A percentile compares a stretch with the other conserved stretches of the same genome.
Evolutionary conservation across 2,888 invertebrate genomes (phyloP).

Genomic region (Iselma pallidipennis): DNA sequence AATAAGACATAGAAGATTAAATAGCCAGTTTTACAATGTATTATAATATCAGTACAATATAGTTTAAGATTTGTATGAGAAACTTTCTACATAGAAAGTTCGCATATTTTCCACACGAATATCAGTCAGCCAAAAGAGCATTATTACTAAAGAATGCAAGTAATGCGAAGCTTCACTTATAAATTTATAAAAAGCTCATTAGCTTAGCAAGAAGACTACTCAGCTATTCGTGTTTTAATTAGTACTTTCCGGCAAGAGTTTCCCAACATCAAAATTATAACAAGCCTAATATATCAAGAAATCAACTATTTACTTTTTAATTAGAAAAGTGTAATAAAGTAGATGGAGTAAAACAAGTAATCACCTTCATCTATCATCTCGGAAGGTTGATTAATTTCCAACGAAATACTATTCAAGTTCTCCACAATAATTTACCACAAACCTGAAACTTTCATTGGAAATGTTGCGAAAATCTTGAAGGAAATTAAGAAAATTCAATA

Average conservation of each 20-base stretch:
- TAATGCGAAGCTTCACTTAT: constrained; percentile 4
- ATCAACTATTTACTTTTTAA: neutral
- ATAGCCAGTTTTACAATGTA: too few species aligned
- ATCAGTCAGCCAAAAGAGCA: neutral
- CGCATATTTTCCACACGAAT: neutral
- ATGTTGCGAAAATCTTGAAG: neutral
- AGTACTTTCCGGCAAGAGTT: constrained; percentile 2
- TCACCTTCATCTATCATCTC: neutral
- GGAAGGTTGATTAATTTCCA: neutral
- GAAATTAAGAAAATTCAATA: neutral
- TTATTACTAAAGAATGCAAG: neutral
- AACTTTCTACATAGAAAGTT: neutral
- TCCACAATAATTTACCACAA: neutral
- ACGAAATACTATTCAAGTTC: neutral
- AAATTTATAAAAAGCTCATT: constrained; percentile 23
- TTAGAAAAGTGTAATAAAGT: neutral
- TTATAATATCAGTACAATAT: neutral
- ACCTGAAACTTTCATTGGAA: neutral
- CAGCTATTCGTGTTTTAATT: constrained; percentile 20
- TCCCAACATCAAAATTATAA: neutral
- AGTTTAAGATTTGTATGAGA: too few species aligned
- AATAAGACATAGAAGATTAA: neutral
- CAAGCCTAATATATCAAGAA: neutral
- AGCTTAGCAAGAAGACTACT: constrained; percentile 7
- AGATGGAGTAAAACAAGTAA: neutral